Conservation (phyloP, 2,797 vertebrate species). For the Epinephelus malabaricus region DNA sequence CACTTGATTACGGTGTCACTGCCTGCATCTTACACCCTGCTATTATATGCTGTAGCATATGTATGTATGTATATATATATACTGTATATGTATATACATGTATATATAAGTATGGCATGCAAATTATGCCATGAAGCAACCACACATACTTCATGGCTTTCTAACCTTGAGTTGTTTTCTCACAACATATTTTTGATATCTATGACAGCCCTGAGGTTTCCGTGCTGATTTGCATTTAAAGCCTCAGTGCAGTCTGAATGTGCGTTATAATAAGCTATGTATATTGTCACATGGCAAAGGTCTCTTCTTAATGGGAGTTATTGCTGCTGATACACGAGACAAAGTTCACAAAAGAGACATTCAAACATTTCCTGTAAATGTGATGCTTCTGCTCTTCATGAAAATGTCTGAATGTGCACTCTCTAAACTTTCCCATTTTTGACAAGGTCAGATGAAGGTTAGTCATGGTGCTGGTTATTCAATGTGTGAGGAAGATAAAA, state of each 20-base stretch:
- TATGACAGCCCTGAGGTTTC: background rate
- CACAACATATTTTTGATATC: background rate
- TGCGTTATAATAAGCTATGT: background rate
- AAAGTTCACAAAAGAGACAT: background rate
- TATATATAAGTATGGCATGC: background rate
- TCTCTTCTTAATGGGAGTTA: background rate
- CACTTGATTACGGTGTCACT: too few species aligned
- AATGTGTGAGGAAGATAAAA: background rate
- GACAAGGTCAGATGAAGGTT: background rate
- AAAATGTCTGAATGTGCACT: constrained; percentile 1
- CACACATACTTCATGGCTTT: background rate
- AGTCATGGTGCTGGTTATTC: background rate
- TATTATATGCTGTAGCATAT: too few species aligned
- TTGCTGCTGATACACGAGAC: background rate
- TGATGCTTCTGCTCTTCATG: background rate
- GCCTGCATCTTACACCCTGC: too few species aligned
- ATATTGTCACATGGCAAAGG: background rate
- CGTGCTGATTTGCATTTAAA: too few species aligned
- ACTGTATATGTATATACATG: background rate
- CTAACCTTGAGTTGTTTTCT: too few species aligned
- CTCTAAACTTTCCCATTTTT: background rate
- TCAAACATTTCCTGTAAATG: background rate
- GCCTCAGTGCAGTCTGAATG: too few species aligned
- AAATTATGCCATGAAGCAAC: background rate
- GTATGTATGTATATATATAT: background rate